Evolutionary conservation across 2,888 invertebrate species (phyloP), one percentile per base, ranked within the genome.

Genomic region (Cephus sareptanus): DNA sequence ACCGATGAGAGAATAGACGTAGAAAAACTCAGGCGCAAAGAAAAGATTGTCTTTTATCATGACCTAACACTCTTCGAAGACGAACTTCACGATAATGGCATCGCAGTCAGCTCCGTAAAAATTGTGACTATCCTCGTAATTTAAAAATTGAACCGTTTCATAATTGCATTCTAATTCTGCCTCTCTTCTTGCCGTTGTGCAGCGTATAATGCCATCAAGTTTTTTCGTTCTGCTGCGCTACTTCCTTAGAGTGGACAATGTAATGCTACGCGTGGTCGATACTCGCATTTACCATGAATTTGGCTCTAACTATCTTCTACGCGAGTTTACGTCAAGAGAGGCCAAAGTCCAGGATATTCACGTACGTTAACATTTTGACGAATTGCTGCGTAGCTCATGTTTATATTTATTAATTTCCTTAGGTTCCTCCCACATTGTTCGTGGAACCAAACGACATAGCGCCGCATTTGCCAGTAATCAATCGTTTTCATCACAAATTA

Each of bases 31-130:
- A 98, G 97, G 93, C 94, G 95, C 84, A 95, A 95, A 86, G 99
- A 99, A 85, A 95, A 96, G 89, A 99, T 99, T 78, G 91, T 97
- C 4, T 99, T 99, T 91, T 99, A 97, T 92, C 96, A 97, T 85
- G 98, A 99, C 90, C 92, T 99, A 56, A 96, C 97, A 78, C 92
- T 99, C 69, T 99, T 97, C 93, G 99, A 99, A 93, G 99, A 99
- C 93, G 99, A 99, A 92, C 92, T 99, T 74, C 99, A 99, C 90
- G 99, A 99, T 92, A 97, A 99, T 93, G 99, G 99, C 30, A 96
- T 97, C 77, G 97, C 99, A 1, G 95, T 96, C 76, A 94, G 96
- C 85, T 96, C 96, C 82, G 97, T 98, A 0, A 98, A 99, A 95
- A 97, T 99, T 93, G 98, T 98, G 93, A 95, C 95, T 93, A 70